Conservation (phyloP, 2,888 invertebrate species). For the Leptogaster cylindrica region DNA sequence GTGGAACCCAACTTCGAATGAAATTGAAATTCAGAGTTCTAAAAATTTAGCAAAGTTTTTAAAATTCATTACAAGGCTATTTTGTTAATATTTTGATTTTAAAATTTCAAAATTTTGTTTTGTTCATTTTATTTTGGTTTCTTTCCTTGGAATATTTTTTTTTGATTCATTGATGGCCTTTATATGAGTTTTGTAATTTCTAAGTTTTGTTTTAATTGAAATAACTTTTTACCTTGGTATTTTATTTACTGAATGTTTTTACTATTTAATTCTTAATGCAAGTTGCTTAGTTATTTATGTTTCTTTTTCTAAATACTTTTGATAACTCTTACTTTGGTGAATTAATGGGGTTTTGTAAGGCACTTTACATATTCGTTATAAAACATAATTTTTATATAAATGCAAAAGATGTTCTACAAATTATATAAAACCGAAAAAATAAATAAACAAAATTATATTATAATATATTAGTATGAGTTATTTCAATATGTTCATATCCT, state of each 20-base stretch:
- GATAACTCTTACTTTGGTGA: constrained; percentile 12
- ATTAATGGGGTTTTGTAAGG: constrained; percentile 22
- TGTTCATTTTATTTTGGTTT: background rate
- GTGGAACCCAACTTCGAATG: background rate
- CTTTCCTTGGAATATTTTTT: background rate
- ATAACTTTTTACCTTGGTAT: background rate
- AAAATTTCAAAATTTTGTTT: background rate
- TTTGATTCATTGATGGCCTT: constrained; percentile 13
- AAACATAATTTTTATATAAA: background rate
- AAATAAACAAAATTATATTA: too few species aligned
- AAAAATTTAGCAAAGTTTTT: constrained; percentile 3
- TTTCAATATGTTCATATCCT: background rate
- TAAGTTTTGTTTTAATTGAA: constrained; percentile 7
- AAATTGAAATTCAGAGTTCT: too few species aligned
- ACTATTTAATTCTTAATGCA: background rate
- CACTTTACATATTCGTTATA: constrained; percentile 23
- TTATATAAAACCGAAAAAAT: too few species aligned
- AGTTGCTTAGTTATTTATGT: background rate
- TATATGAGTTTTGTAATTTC: constrained; percentile 8
- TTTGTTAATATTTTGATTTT: too few species aligned
- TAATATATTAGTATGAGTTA: too few species aligned
- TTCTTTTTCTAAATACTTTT: constrained; percentile 1
- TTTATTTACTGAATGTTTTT: background rate
- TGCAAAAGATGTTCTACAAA: background rate
- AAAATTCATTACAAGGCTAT: too few species aligned